A percentile compares a stretch with the other conserved stretches of the same genome.
Conservation (phyloP, 2,888 invertebrate species). For the Nasonia oneida region DNA sequence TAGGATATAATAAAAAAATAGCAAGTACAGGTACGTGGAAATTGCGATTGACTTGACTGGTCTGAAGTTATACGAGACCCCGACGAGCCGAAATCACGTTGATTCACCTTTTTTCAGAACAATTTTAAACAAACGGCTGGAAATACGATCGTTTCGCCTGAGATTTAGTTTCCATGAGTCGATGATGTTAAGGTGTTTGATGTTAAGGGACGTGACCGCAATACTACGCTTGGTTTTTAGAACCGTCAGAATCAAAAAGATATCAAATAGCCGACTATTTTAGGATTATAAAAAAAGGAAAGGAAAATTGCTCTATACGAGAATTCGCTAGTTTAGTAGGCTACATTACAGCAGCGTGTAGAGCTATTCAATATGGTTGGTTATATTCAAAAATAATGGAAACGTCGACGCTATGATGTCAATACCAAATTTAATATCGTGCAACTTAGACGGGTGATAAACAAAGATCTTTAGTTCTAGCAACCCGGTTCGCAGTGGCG, state of each 20-base stretch:
- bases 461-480: background rate
- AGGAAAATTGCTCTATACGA: background rate
- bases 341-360: background rate
- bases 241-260: constrained; percentile 18
- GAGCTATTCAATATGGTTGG: background rate
- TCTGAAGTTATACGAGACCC: no score
- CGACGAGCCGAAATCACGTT: no score
- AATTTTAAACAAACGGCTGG: no score
- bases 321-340: background rate
- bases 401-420: background rate
- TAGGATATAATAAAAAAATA: no score
- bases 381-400: background rate
- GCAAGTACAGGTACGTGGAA: no score
- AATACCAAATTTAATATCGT: background rate
- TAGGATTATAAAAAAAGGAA: background rate
- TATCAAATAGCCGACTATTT: background rate
- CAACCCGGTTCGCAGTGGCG: background rate
- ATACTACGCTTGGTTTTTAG: background rate
- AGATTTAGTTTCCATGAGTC: no score
- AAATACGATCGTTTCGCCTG: no score
- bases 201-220: no score
- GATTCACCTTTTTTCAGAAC: no score
- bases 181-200: no score
- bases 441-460: constrained; percentile 10
- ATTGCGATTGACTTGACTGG: no score